Evolutionary conservation across 2,113 vertebrate species (phyloP).

Genomic region (Psilopogon haemacephalus): DNA sequence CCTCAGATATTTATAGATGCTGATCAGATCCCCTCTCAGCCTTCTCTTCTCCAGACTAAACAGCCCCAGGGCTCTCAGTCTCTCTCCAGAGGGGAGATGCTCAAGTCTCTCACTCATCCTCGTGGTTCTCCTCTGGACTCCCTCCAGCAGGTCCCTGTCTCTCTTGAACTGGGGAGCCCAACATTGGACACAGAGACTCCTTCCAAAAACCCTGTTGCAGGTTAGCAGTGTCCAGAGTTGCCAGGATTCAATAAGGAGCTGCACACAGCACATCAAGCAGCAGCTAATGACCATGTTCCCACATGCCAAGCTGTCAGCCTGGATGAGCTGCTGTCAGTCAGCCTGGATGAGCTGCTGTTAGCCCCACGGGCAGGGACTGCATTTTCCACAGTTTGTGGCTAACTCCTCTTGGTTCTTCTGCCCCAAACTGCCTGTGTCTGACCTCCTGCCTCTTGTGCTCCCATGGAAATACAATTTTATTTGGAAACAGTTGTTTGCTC

Average conservation of each 20-base stretch:
- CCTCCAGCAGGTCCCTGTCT: too few relatives aligned
- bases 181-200: too few relatives aligned
- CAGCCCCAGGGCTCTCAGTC: too few relatives aligned
- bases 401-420: not conserved
- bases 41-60: too few relatives aligned
- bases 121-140: too few relatives aligned
- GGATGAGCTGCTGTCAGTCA: not conserved
- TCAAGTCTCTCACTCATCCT: too few relatives aligned
- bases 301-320: not conserved
- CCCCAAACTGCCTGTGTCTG: not conserved
- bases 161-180: too few relatives aligned
- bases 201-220: not conserved
- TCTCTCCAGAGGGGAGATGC: too few relatives aligned
- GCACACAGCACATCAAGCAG: accelerated
- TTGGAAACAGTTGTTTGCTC: not conserved
- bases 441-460: not conserved
- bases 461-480: not conserved
- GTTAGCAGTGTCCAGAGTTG: not conserved
- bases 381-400: not conserved
- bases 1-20: too few relatives aligned
- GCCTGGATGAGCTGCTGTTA: not conserved
- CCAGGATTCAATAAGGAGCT: not conserved
- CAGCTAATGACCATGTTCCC: not conserved
- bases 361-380: not conserved
- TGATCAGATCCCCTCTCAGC: too few relatives aligned